Base-by-base conservation (phyloP, 2,888 invertebrate species). In the Meghimatium bilineatum region DNA sequence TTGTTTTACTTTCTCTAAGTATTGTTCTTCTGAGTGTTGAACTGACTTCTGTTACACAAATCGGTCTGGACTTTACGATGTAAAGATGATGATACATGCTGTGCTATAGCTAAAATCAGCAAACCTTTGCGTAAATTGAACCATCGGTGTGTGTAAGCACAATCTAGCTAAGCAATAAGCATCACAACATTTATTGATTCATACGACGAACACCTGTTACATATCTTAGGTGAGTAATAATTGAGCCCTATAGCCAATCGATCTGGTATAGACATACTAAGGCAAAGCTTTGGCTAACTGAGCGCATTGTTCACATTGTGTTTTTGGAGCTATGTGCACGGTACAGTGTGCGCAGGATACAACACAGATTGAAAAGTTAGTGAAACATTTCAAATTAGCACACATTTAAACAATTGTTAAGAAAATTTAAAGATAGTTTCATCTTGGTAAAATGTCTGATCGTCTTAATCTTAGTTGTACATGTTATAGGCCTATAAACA, bases 141-240 rank as follows among this genome's bases (percentile, higher is more conserved):
- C 44, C 44, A 71, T 71, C 71, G 38, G 38, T 38, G 6, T 17
- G 10, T 38, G 20, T 26, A 36, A 71, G 71, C 38, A 23, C 10
- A 29, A 1, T 17, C 38, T 5, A 71, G 71, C 23, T 71, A 71
- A 71, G 71, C 71, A 71, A 38, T 38, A 71, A 8, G 20, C 17
- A 14, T 56, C 2, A 20, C 26, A 12, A 12, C 26, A 38, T 71
- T 23, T 38, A 71, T 71, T 26, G 38, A 71, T 71, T 56, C 56
- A 56, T 23, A 38, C 26, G 17, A 26, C 71, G 71, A 36, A 71
- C 71, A 71, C 26, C 71, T 71, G 71, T 71, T 38, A 38, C 38
- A 10, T 26, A 38, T 38, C 71, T 36, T 38, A 38, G 56, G 71
- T 71, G 71, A 71, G 38, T 71, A 71, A 71, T 38, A 34, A 71